Conservation (phyloP, 2,113 vertebrate genomes). For the Grallaria varia region DNA sequence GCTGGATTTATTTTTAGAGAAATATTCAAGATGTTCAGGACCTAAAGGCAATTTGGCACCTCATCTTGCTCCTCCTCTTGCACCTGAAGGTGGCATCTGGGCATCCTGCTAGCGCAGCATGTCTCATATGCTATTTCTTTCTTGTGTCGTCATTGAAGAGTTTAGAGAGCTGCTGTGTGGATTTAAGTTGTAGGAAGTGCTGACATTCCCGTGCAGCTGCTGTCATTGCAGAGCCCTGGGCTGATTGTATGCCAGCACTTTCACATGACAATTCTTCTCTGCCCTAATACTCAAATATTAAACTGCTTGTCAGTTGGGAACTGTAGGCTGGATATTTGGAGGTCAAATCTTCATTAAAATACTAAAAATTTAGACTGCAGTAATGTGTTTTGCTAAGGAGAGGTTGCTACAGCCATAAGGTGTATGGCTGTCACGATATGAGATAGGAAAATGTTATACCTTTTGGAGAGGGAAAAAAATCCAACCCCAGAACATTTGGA, state of each 20-base stretch:
- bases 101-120: conserved; percentile 38
- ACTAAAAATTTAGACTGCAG: not conserved
- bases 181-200: conserved; percentile 59
- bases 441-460: not conserved
- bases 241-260: conserved; percentile 5
- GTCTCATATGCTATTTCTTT: conserved; percentile 43
- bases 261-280: conserved; percentile 35
- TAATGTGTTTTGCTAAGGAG: not conserved
- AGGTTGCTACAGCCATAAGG: not conserved
- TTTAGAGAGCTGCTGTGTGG: conserved; percentile 26
- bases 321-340: not conserved
- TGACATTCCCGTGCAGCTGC: conserved; percentile 48
- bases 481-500: not conserved
- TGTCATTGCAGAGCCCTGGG: not conserved
- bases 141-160: conserved; percentile 16
- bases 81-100: conserved; percentile 56
- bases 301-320: not conserved
- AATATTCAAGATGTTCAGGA: not conserved
- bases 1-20: conserved; percentile 26
- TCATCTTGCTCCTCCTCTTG: not conserved
- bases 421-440: not conserved
- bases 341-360: not conserved
- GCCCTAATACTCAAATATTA: not conserved
- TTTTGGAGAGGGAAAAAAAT: not conserved
- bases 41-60: conserved; percentile 12